A percentile compares a stretch with the other conserved stretches of the same genome.
These are phyloP conservation scores for Clostera curtula DNA, from an alignment of 2,888 invertebrate species.

Conservation along the genomic window DNA sequence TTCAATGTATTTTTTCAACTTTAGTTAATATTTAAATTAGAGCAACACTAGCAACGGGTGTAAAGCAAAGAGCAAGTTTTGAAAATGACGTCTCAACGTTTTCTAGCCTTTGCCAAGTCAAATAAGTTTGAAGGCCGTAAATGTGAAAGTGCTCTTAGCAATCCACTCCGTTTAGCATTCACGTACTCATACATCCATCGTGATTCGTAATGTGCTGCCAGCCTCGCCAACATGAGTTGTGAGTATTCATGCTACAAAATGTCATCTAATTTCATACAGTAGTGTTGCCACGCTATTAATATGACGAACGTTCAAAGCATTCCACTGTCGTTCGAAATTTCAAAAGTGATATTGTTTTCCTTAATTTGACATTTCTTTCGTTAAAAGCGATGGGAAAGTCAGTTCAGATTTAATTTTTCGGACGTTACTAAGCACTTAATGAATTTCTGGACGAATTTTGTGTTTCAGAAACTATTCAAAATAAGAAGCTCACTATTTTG, in stretches of 20 bases:
- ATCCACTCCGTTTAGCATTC: conserved; percentile 9
- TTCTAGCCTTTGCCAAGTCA: no score
- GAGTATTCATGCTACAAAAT: conserved; percentile 22
- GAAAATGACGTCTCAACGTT: no score
- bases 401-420: conserved; percentile 6
- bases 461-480: no score
- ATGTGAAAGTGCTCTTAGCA: no score
- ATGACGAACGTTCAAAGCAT: conserved; percentile 29
- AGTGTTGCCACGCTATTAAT: conserved; percentile 30
- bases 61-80: no score
- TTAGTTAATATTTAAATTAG: no score
- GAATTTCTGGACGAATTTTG: no score
- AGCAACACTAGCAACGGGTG: no score
- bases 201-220: conserved; percentile 17
- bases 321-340: conserved; percentile 20
- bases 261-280: conserved; percentile 33
- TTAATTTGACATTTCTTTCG: conserved; percentile 13
- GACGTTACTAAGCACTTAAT: no score
- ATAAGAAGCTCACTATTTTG: no score
- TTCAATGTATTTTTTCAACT: no score
- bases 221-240: conserved; percentile 11
- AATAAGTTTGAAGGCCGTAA: no score
- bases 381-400: conserved; percentile 6
- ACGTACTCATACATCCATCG: conserved; percentile 20
- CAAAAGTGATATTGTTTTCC: conserved; percentile 14